phyloP scores from a whole-genome alignment of 2,113 vertebrate genomes.

The Neomonachus schauinslandi region DNA sequence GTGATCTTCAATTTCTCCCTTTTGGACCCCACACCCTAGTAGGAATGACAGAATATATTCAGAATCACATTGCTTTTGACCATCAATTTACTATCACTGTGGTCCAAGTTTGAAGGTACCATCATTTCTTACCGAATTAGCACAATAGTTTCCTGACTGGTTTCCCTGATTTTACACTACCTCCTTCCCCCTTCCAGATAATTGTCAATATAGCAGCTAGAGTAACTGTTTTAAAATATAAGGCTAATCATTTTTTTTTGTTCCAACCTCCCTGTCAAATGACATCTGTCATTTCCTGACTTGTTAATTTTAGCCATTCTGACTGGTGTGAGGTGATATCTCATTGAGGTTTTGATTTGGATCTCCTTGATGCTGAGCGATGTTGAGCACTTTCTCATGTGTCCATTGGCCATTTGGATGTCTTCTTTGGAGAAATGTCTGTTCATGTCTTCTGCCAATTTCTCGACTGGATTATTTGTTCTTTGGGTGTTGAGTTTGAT shows the following conservation, averaged over 20 bases:
- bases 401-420: too few species aligned
- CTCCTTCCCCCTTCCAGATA: not conserved
- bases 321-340: too few species aligned
- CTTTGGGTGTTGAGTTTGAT: too few species aligned
- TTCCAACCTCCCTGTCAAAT: not conserved
- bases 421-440: too few species aligned
- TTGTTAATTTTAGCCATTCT: too few species aligned
- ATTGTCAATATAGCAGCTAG: not conserved
- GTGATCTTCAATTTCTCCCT: not conserved
- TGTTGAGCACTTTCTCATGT: too few species aligned
- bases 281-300: too few species aligned
- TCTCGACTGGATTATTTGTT: too few species aligned
- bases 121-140: not conserved
- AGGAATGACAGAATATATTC: not conserved
- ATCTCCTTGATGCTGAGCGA: too few species aligned
- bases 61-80: not conserved
- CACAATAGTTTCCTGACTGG: not conserved
- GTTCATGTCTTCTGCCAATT: too few species aligned
- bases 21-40: not conserved
- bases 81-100: not conserved
- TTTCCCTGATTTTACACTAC: not conserved
- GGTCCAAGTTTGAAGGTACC: not conserved
- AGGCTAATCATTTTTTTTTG: not conserved
- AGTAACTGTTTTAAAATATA: not conserved
- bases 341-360: too few species aligned